Evolutionary conservation across 2,113 vertebrate genomes (phyloP).

Genomic region (Colius striatus): DNA sequence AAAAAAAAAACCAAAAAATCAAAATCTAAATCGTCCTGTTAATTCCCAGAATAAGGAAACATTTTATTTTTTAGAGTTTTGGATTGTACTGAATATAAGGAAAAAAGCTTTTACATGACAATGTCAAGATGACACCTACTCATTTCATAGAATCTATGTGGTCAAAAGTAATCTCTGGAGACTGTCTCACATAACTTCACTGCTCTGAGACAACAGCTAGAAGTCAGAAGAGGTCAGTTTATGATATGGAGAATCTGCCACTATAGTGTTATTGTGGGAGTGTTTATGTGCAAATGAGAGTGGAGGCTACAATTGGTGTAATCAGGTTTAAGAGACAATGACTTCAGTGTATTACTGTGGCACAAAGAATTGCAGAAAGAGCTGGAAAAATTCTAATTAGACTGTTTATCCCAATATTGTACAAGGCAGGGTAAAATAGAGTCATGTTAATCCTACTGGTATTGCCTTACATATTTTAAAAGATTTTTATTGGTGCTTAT

Average conservation of each 20-base stretch:
- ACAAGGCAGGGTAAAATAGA: background rate
- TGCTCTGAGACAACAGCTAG: background rate
- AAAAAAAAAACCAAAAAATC: background rate
- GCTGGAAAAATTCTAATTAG: background rate
- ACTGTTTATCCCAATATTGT: background rate
- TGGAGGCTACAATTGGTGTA: background rate
- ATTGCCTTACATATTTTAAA: background rate
- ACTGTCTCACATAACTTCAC: background rate
- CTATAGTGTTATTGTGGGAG: background rate
- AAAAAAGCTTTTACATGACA: background rate
- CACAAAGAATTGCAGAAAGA: background rate
- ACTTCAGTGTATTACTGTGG: background rate
- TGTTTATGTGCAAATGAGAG: background rate
- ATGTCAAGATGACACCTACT: background rate
- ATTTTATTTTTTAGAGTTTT: background rate
- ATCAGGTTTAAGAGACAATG: background rate
- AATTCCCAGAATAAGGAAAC: background rate
- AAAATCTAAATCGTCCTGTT: no score
- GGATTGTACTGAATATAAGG: background rate
- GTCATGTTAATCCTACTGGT: background rate
- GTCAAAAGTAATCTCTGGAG: background rate
- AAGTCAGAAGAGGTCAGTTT: background rate
- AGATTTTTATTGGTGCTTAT: background rate
- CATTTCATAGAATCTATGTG: background rate
- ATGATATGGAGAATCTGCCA: background rate